Evolutionary conservation across 1,140 invertebrate species (phyloP).

Genomic region (Temnothorax curvispinosus): DNA sequence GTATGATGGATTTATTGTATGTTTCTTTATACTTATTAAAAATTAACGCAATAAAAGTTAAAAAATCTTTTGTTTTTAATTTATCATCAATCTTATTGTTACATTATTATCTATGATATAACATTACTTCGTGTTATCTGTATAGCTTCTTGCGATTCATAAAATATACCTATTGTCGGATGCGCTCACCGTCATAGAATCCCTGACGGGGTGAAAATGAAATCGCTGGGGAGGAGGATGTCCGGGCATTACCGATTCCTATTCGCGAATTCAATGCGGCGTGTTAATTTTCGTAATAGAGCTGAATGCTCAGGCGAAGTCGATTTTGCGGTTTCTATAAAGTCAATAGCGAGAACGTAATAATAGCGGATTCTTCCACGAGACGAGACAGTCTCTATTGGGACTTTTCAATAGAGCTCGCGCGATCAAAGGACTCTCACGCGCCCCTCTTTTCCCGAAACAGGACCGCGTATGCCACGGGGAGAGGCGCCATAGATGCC

Average conservation of each 20-base stretch:
- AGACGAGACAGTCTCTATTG: constrained; percentile 56
- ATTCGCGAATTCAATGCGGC: constrained; percentile 39
- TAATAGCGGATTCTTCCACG: constrained; percentile 57
- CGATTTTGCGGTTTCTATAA: constrained; percentile 62
- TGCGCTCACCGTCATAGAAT: background rate
- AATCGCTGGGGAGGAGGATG: background rate
- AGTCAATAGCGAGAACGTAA: constrained; percentile 65
- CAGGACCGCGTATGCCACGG: constrained; percentile 53
- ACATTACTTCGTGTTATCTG: background rate
- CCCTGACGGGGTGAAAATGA: background rate
- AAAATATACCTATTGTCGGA: background rate
- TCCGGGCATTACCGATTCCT: background rate
- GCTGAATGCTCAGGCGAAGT: constrained; percentile 36
- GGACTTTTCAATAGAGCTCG: constrained; percentile 35
- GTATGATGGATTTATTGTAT: background rate
- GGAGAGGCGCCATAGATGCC: constrained; percentile 47
- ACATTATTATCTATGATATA: background rate
- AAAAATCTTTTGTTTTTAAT: background rate
- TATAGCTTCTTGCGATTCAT: background rate
- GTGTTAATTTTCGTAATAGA: constrained; percentile 44
- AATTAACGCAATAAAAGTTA: background rate
- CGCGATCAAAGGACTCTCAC: constrained; percentile 77
- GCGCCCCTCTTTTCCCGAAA: constrained; percentile 71
- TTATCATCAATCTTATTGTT: background rate
- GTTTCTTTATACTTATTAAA: background rate